Base-by-base conservation (phyloP, 1,140 invertebrate species). In the Thaumetopoea pityocampa region DNA sequence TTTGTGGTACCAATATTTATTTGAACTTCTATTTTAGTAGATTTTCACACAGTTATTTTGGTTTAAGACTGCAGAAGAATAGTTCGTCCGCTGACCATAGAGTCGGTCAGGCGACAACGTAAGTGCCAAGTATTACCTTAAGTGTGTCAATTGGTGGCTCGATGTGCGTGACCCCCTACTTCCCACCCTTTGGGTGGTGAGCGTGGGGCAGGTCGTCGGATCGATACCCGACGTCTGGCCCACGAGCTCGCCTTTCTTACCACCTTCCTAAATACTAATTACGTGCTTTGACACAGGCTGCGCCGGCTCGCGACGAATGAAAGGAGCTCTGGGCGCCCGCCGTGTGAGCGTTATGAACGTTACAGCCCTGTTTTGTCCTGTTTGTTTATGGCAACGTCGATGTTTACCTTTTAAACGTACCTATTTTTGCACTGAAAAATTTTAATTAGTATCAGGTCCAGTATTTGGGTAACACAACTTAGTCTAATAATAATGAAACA, bases 231-330 rank as follows among this genome's bases (percentile, higher is more conserved):
- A 77, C 76, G 76, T 80, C 76, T 80, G 79, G 76, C 73, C 73
- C 67, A 65, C 76, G 76, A 79, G 76, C 79, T 83, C 76, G 64
- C 77, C 74, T 83, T 82, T 83, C 79, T 83, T 83, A 81, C 79
- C 74, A 83, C 79, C 79, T 83, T 83, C 79, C 79, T 83, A 83
- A 83, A 83, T 83, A 83, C 79, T 83, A 83, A 83, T 83, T 83
- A 83, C 74, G 76, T 70, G 79, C 79, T 81, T 83, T 83, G 77
- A 83, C 77, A 83, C 72, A 79, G 68, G 59, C 67, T 71, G 76
- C 62, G 67, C 63, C 48, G 65, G 61, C 62, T 67, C 67, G 62
- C 62, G 51, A 62, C 64, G 57, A 70, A 73, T 80, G 76, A 80
- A 82, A 82, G 57, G 72, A 71, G 59, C 70, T 60, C 65, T 70